A percentile compares a stretch with the other conserved stretches of the same genome.
Conservation (phyloP, 2,888 invertebrate genomes). For the Minunthozetes semirufus region DNA sequence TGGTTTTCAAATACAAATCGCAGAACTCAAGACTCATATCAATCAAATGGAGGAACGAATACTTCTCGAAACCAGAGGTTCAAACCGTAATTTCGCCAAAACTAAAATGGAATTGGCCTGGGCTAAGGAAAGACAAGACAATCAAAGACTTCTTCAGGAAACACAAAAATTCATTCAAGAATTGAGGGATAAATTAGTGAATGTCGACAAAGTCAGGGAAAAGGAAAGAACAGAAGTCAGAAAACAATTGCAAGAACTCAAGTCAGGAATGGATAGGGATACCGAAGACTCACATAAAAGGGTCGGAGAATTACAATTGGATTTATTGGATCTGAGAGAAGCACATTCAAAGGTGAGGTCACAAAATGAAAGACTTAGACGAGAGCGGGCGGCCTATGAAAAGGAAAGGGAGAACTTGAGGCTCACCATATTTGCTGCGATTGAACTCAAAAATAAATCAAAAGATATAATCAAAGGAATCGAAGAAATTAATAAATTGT, state of each 20-base stretch:
- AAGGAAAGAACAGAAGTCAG: slow-evolving; percentile 79
- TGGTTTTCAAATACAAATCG: slow-evolving; percentile 72
- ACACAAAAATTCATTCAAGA: slow-evolving; percentile 75
- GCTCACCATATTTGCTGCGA: slow-evolving; percentile 37
- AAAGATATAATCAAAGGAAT: slow-evolving; percentile 38
- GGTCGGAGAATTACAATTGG: slow-evolving; percentile 78
- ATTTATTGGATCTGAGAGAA: slow-evolving; percentile 76
- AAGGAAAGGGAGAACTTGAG: slow-evolving; percentile 46
- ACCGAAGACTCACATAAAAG: slow-evolving; percentile 75
- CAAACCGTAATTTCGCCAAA: slow-evolving; percentile 70
- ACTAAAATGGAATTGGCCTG: slow-evolving; percentile 83
- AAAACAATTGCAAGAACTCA: slow-evolving; percentile 73
- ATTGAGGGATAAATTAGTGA: slow-evolving; percentile 50
- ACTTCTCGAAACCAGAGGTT: slow-evolving; percentile 66
- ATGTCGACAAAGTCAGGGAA: slow-evolving; percentile 77
- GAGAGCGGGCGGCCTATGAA: slow-evolving; percentile 78
- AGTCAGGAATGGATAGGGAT: slow-evolving; percentile 66
- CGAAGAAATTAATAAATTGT: slow-evolving; percentile 32
- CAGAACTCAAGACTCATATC: slow-evolving; percentile 78
- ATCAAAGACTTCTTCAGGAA: slow-evolving; percentile 79
- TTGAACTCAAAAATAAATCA: slow-evolving; percentile 39
- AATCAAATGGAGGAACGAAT: slow-evolving; percentile 83
- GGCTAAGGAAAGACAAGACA: slow-evolving; percentile 89
- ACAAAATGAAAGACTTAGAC: slow-evolving; percentile 77
- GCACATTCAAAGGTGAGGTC: slow-evolving; percentile 84